phyloP scores from a whole-genome alignment of 2,888 invertebrate genomes.

The Andrena haemorrhoa region DNA sequence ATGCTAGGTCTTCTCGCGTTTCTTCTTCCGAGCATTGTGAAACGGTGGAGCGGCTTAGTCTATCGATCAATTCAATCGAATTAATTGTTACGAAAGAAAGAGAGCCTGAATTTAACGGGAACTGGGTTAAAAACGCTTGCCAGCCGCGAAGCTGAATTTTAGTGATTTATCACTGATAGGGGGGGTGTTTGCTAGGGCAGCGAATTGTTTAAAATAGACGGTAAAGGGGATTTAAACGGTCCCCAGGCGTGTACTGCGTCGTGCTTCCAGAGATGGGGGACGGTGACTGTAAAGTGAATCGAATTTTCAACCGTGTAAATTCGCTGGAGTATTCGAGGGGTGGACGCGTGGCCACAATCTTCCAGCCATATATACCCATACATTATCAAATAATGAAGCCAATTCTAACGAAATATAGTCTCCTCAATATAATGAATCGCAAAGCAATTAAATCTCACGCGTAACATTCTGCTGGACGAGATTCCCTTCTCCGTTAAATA shows the following conservation, averaged over 20 bases:
- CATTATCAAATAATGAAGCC: slow-evolving; percentile 1
- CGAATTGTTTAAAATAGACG: slow-evolving; percentile 80
- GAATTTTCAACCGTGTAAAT: slow-evolving; percentile 78
- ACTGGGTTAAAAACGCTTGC: slow-evolving; percentile 43
- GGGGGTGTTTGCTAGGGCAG: slow-evolving; percentile 48
- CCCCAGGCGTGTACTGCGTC: slow-evolving; percentile 71
- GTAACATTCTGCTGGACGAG: neutral
- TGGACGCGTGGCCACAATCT: slow-evolving; percentile 45
- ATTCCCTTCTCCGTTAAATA: too few relatives aligned
- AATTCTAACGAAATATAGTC: neutral
- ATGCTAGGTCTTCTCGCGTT: neutral
- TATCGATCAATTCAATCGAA: slow-evolving; percentile 43
- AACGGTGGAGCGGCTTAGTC: slow-evolving; percentile 9
- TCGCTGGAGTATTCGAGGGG: slow-evolving; percentile 48
- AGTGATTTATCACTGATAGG: slow-evolving; percentile 67
- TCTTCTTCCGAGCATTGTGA: neutral
- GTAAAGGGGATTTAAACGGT: slow-evolving; percentile 80
- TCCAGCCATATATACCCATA: slow-evolving; percentile 20
- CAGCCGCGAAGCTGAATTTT: slow-evolving; percentile 47
- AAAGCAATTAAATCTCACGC: neutral
- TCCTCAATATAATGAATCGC: neutral
- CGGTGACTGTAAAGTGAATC: slow-evolving; percentile 78
- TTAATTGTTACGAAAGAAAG: slow-evolving; percentile 38
- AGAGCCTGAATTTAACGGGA: neutral
- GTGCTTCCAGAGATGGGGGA: slow-evolving; percentile 57